phyloP scores from a whole-genome alignment of 2,113 vertebrate genomes.

The Euleptes europaea region DNA sequence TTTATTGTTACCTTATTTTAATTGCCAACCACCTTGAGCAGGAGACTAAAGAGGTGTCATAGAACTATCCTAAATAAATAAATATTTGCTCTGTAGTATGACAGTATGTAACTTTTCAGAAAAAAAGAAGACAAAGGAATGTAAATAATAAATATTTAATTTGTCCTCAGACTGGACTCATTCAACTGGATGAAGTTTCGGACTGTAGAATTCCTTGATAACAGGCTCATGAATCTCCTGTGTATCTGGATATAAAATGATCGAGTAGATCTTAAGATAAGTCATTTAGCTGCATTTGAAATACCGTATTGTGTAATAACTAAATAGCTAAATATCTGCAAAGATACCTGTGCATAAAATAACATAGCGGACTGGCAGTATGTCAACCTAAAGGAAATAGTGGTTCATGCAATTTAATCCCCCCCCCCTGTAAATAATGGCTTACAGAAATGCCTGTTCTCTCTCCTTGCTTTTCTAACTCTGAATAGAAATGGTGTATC shows the following conservation, averaged over 20 bases:
- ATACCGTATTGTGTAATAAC: not conserved
- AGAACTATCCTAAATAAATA: too few relatives aligned
- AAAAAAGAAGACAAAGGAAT: not conserved
- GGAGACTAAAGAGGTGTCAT: too few relatives aligned
- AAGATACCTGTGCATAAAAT: not conserved
- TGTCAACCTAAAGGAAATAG: not conserved
- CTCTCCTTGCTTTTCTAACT: slow-evolving; percentile 45
- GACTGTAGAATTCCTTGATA: not conserved
- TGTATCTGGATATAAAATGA: not conserved
- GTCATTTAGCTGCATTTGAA: not conserved
- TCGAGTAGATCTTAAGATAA: not conserved
- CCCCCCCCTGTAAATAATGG: slow-evolving; percentile 16
- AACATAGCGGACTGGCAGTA: slow-evolving; percentile 2
- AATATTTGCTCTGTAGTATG: not conserved
- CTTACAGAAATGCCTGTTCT: slow-evolving; percentile 49
- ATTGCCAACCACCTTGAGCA: too few relatives aligned
- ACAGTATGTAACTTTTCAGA: not conserved
- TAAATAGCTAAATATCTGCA: not conserved
- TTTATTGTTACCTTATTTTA: too few relatives aligned
- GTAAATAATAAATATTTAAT: not conserved
- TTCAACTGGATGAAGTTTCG: not conserved
- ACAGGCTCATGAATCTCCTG: not conserved
- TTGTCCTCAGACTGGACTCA: not conserved
- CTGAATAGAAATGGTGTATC: slow-evolving; percentile 50
- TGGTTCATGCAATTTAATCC: slow-evolving; percentile 24